Percentiles rank a stretch among this genome's conserved stretches.
These are phyloP conservation scores for Orchestes rusci DNA, from an alignment of 2,888 invertebrate genomes.

Conservation along the genomic window DNA sequence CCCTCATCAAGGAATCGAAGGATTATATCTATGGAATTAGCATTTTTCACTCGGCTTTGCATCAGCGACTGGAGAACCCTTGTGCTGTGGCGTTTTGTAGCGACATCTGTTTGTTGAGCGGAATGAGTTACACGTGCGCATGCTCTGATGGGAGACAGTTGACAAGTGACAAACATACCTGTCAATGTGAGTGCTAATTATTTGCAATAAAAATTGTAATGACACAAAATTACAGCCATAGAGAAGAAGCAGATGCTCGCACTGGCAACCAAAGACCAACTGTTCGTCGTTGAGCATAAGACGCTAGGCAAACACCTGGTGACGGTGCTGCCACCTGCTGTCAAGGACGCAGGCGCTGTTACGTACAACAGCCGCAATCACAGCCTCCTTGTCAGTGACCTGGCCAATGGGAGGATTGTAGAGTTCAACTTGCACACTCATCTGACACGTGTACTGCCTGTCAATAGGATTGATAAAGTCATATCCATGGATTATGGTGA, in stretches of 20 bases:
- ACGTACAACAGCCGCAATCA: constrained; percentile 49
- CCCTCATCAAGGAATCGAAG: constrained; percentile 47
- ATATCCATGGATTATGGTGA: constrained; percentile 54
- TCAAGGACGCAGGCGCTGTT: constrained; percentile 56
- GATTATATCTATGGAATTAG: constrained; percentile 58
- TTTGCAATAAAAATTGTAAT: neutral
- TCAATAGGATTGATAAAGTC: constrained; percentile 46
- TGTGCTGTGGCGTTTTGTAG: constrained; percentile 60
- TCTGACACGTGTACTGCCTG: constrained; percentile 36
- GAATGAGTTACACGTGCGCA: constrained; percentile 55
- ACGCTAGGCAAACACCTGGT: constrained; percentile 58
- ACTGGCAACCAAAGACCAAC: constrained; percentile 50
- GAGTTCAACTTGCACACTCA: constrained; percentile 40
- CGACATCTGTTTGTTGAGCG: constrained; percentile 69
- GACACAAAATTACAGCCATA: constrained; percentile 35
- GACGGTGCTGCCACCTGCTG: constrained; percentile 38
- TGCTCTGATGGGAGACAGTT: constrained; percentile 70
- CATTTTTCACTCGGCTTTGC: constrained; percentile 65
- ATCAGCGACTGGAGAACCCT: constrained; percentile 50
- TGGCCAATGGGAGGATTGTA: constrained; percentile 43
- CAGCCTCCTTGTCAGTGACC: constrained; percentile 48
- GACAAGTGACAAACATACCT: constrained; percentile 49
- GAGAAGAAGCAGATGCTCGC: constrained; percentile 48
- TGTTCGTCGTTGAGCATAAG: constrained; percentile 59
- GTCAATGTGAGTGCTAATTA: constrained; percentile 43